A percentile compares a stretch with the other conserved stretches of the same genome.
These are phyloP conservation scores for Varroa destructor DNA, from an alignment of 1,140 invertebrate genomes.

Conservation along the genomic window DNA sequence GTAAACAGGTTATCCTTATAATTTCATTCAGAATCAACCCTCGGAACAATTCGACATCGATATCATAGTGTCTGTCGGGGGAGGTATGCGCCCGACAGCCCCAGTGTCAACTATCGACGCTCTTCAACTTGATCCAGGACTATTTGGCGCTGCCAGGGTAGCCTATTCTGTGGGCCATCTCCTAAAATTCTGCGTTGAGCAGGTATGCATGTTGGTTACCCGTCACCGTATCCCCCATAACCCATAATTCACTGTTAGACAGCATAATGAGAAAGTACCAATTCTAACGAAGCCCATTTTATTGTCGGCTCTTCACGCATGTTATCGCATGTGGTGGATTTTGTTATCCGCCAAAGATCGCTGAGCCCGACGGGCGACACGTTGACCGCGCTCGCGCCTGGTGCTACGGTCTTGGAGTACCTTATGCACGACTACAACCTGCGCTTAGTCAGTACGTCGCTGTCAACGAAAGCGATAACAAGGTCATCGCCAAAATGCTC, in stretches of 20 bases:
- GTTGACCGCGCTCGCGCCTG: conserved; percentile 20
- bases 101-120: conserved; percentile 1
- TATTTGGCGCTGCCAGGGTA: conserved; percentile 14
- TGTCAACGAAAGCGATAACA: conserved; percentile 25
- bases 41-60: conserved; percentile 6
- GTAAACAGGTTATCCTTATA: background rate
- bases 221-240: too few species aligned
- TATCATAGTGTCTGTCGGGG: conserved; percentile 11
- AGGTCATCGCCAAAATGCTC: conserved; percentile 21
- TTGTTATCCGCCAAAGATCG: background rate
- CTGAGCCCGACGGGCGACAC: conserved; percentile 14
- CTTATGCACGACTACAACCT: conserved; percentile 18
- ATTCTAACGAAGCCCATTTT: too few species aligned
- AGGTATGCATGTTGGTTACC: background rate
- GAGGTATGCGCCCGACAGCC: background rate
- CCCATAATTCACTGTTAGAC: too few species aligned
- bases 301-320: too few species aligned
- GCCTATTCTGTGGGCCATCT: conserved; percentile 25
- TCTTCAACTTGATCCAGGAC: conserved; percentile 19
- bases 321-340: background rate
- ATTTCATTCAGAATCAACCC: background rate
- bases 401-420: conserved; percentile 20
- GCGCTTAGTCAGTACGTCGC: background rate
- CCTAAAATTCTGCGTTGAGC: conserved; percentile 11
- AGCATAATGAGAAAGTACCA: too few species aligned